phyloP scores from a whole-genome alignment of 1,140 invertebrate genomes.

The Rhopalosiphum maidis region DNA sequence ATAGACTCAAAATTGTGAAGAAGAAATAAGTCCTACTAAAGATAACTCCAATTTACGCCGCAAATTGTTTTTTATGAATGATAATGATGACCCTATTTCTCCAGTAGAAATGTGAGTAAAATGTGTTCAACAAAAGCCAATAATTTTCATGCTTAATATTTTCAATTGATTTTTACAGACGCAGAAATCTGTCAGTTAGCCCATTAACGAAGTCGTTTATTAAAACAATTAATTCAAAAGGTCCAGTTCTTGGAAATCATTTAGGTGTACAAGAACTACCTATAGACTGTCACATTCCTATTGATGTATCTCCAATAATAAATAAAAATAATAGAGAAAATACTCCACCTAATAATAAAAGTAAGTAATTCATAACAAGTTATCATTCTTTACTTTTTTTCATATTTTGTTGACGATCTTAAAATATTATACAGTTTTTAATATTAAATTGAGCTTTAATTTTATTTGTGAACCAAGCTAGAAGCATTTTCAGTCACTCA shows the following conservation, averaged over 20 bases:
- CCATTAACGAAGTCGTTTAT: constrained; percentile 8
- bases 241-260: constrained; percentile 49
- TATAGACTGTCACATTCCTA: constrained; percentile 26
- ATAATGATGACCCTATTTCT: constrained; percentile 55
- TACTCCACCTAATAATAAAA: constrained; percentile 42
- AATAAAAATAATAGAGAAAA: not conserved
- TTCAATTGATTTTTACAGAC: not conserved
- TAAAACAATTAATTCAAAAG: not conserved
- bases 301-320: constrained; percentile 49
- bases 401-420: not conserved
- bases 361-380: not conserved
- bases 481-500: no score
- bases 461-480: no score
- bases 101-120: constrained; percentile 46
- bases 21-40: constrained; percentile 35
- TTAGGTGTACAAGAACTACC: constrained; percentile 48
- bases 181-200: not conserved
- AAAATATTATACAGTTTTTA: not conserved
- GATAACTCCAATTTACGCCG: constrained; percentile 37
- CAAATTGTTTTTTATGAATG: constrained; percentile 51
- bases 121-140: not conserved
- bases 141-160: not conserved
- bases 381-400: not conserved
- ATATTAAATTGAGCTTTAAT: no score
- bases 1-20: constrained; percentile 33